phyloP scores from a whole-genome alignment of 2,797 vertebrate species.

The Arremon aurantiirostris region DNA sequence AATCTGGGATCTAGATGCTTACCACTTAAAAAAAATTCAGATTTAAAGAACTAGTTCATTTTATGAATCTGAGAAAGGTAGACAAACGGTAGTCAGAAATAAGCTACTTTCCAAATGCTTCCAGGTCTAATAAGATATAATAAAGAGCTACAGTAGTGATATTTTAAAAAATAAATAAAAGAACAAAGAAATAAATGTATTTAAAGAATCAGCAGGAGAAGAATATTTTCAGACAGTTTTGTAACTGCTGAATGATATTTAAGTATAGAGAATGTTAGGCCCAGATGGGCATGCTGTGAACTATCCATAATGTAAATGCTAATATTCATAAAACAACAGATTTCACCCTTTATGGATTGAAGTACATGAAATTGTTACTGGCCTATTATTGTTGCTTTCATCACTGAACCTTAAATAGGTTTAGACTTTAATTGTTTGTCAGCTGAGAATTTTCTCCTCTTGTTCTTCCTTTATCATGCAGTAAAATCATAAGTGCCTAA shows the following conservation, averaged over 20 bases:
- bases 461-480: neutral
- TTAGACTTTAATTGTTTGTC: slow-evolving; percentile 17
- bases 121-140: neutral
- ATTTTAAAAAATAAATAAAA: neutral
- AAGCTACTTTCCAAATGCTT: neutral
- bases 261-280: neutral
- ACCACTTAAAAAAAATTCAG: neutral
- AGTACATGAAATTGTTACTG: neutral
- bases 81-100: neutral
- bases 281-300: slow-evolving; percentile 14
- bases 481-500: neutral
- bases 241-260: slow-evolving; percentile 27
- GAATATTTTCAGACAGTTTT: slow-evolving; percentile 9
- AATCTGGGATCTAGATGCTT: neutral
- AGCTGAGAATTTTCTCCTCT: neutral
- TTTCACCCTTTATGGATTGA: neutral
- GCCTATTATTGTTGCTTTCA: neutral
- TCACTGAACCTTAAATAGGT: neutral
- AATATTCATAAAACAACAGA: neutral
- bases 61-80: neutral
- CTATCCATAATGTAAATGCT: neutral
- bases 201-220: slow-evolving; percentile 20
- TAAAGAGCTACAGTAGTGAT: neutral
- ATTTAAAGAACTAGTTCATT: neutral
- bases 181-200: neutral